Base-by-base conservation (phyloP, 92 coral and sea anemone species). In the Nematostella vectensis region DNA sequence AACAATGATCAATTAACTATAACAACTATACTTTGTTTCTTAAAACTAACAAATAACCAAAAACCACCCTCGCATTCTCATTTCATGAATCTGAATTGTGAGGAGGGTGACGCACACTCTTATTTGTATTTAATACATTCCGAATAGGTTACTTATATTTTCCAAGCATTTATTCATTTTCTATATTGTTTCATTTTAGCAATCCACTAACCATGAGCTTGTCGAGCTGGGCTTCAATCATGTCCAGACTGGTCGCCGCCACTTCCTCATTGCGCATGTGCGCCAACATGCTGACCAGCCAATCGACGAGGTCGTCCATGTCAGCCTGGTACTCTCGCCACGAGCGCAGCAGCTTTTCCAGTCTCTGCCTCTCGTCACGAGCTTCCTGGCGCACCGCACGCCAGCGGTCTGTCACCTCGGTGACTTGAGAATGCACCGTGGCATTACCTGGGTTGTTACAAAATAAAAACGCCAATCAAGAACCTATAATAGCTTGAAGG, bases 251-350 rank as follows among this genome's bases (percentile, higher is more conserved):
- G 31, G 72, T 70, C 4, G 72, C 88, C 18, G 54, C 28, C n/a
- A 75, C 49, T 30, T 65, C 75, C 21, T 80, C 88, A 49, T 57
- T 73, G 47, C 68, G 68, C 71, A 91, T 64, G 25, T 68, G 75
- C 3, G 69, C 62, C 20, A 91, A 81, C 4, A 79, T 60, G 12
- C 82, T 54, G 54, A 80, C 68, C 22, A 86, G 68, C 83, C 85
- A 83, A 44, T 83, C 89, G 15, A 91, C 78, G 57, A 88, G 62
- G 47, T 91, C 98, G 67, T 85, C 88, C 83, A 81, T 61, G 3
- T 80, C 95, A 27, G 83, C 83, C 50, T 91, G 95, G 58, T 82
- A 81, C 50, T 83, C 89, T 43, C 86, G 80, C 98, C 98, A 85
- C 17, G 78, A 50, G 55, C 63, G 74, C 23, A 81, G 74, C 4